These are phyloP conservation scores for Drosophila recens DNA, from an alignment of 2,888 invertebrate species.

Conservation along the genomic window DNA sequence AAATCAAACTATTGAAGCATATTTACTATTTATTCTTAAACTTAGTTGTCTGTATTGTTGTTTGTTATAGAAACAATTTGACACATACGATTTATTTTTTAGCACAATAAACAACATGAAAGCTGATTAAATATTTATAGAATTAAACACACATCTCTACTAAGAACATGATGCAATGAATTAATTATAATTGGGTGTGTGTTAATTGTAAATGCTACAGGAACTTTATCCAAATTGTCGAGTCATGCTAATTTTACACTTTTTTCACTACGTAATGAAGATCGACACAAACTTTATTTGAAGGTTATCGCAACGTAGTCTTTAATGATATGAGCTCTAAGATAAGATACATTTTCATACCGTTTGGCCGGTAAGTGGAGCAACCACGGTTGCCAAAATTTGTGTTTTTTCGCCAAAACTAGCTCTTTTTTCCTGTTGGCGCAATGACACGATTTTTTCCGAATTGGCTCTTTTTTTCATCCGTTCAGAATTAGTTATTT, in stretches of 20 bases:
- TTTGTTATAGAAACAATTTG: background rate
- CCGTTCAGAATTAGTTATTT: too few species aligned
- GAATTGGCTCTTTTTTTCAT: too few species aligned
- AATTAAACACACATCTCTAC: background rate
- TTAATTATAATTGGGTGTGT: background rate
- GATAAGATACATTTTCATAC: slow-evolving; percentile 59
- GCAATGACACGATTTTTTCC: too few species aligned
- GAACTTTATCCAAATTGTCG: background rate
- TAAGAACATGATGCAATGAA: slow-evolving; percentile 6
- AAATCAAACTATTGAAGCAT: too few species aligned
- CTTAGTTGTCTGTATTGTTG: too few species aligned
- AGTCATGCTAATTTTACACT: slow-evolving; percentile 49
- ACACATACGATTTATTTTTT: background rate
- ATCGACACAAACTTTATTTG: slow-evolving; percentile 9
- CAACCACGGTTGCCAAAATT: too few species aligned
- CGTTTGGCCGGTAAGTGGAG: slow-evolving; percentile 17
- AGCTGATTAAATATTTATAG: slow-evolving; percentile 5
- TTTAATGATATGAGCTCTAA: slow-evolving; percentile 6
- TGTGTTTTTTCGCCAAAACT: too few species aligned
- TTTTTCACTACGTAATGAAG: slow-evolving; percentile 13
- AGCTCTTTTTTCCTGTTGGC: too few species aligned
- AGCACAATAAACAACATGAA: background rate
- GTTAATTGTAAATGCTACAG: background rate
- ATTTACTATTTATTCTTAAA: background rate
- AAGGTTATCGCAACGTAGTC: slow-evolving; percentile 38